Evolutionary conservation across 1,140 invertebrate genomes (phyloP).

Genomic region (Campodea augens): DNA sequence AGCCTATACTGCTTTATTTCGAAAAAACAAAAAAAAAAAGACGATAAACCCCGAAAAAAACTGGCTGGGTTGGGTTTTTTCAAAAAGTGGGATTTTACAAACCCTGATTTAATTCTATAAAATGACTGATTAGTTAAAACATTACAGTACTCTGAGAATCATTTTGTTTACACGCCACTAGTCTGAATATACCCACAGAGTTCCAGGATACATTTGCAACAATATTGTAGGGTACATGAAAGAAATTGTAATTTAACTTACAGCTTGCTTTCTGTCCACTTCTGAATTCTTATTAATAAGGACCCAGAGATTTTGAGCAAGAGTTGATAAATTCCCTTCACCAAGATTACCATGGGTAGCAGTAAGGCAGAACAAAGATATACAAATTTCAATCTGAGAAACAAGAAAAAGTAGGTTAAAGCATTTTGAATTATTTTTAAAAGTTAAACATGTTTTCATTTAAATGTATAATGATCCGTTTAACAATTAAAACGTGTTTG

Average conservation of each 20-base stretch:
- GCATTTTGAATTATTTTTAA: too few species aligned
- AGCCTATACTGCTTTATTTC: too few species aligned
- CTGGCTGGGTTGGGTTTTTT: too few species aligned
- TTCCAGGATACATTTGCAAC: slow-evolving; percentile 2
- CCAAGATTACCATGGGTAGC: slow-evolving; percentile 45
- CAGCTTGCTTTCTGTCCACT: slow-evolving; percentile 29
- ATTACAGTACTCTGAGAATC: background rate
- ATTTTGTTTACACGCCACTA: background rate
- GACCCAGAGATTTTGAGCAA: slow-evolving; percentile 60
- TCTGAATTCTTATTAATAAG: slow-evolving; percentile 40
- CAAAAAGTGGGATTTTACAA: background rate
- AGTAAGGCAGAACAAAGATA: slow-evolving; percentile 53
- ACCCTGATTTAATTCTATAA: background rate
- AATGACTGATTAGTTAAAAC: background rate
- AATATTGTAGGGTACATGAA: background rate
- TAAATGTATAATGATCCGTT: slow-evolving; percentile 3
- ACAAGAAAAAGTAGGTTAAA: too few species aligned
- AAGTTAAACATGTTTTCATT: slow-evolving; percentile 34
- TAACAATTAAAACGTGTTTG: background rate
- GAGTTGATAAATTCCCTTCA: slow-evolving; percentile 31
- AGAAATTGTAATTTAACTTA: slow-evolving; percentile 17
- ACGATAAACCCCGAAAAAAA: too few species aligned
- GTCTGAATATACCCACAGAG: background rate
- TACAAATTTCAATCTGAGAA: too few species aligned
- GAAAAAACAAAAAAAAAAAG: too few species aligned